Conservation (phyloP, 2,113 vertebrate species). For the Pyrgilauda ruficollis region DNA sequence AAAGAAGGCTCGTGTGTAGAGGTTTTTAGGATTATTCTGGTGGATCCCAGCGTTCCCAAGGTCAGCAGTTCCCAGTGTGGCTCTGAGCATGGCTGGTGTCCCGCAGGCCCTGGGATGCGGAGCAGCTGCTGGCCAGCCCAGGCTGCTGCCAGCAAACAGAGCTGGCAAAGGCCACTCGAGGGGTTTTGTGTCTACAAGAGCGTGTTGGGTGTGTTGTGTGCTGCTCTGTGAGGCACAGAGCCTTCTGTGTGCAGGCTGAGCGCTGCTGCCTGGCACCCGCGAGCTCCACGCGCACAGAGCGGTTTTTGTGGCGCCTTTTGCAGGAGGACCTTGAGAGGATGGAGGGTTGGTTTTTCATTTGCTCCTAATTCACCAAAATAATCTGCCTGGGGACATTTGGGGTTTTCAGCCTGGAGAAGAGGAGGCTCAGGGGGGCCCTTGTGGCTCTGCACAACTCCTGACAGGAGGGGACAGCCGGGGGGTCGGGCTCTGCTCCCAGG, state of each 20-base stretch:
- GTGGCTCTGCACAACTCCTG: neutral
- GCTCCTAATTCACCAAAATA: neutral
- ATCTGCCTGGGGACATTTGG: neutral
- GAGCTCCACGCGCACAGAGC: accelerated
- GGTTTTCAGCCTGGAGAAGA: neutral
- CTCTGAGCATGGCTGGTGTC: neutral
- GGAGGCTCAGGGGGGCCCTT: neutral
- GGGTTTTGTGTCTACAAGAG: neutral
- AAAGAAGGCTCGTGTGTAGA: accelerated
- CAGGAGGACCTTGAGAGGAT: neutral
- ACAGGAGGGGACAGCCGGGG: neutral
- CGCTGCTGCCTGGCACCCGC: neutral
- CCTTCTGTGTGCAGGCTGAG: neutral
- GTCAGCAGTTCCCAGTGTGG: accelerated
- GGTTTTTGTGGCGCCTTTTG: neutral
- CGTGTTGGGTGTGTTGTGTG: neutral
- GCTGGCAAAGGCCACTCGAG: conserved; percentile 2
- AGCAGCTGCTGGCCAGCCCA: conserved; percentile 25
- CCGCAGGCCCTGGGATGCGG: neutral
- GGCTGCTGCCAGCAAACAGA: neutral
- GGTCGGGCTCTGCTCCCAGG: neutral
- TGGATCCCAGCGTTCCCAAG: neutral
- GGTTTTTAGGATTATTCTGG: neutral
- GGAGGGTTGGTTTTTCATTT: neutral
- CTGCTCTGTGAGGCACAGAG: neutral